Evolutionary conservation across 2,888 invertebrate genomes (phyloP).

Genomic region (Plemyria rubiginata): DNA sequence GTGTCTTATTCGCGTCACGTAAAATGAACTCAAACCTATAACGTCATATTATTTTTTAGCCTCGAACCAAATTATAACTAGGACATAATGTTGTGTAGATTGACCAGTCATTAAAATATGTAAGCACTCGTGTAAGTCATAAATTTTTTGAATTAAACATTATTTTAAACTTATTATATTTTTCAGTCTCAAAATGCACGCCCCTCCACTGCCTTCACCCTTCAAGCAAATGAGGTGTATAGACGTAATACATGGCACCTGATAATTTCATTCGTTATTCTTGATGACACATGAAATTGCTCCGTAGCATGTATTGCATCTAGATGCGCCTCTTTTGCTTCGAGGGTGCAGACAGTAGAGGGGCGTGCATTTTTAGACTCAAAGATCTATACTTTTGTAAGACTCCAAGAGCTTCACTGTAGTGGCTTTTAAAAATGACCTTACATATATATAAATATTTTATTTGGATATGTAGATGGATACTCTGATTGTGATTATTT

Average conservation of each 20-base stretch:
- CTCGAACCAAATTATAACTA: slow-evolving; percentile 42
- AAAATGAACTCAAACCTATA: neutral
- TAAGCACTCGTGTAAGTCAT: slow-evolving; percentile 22
- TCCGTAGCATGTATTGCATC: too few species aligned
- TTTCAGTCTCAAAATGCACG: too few species aligned
- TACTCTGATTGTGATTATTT: slow-evolving; percentile 70
- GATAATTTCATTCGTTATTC: too few species aligned
- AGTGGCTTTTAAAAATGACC: slow-evolving; percentile 19
- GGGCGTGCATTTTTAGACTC: too few species aligned
- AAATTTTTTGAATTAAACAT: slow-evolving; percentile 12
- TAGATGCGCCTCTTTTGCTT: too few species aligned
- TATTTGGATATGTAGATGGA: slow-evolving; percentile 32
- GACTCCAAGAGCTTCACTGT: slow-evolving; percentile 16
- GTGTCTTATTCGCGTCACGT: neutral
- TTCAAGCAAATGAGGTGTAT: too few species aligned
- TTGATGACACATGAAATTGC: too few species aligned
- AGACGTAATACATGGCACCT: too few species aligned
- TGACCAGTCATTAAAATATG: slow-evolving; percentile 41
- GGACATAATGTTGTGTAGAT: slow-evolving; percentile 29
- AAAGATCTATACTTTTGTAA: too few species aligned
- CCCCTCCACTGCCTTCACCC: too few species aligned
- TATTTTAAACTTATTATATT: slow-evolving; percentile 11
- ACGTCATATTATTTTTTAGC: slow-evolving; percentile 28
- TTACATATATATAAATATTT: slow-evolving; percentile 15
- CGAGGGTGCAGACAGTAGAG: too few species aligned